Evolutionary conservation across 2,888 invertebrate species (phyloP).

Genomic region (Lysandra coridon): DNA sequence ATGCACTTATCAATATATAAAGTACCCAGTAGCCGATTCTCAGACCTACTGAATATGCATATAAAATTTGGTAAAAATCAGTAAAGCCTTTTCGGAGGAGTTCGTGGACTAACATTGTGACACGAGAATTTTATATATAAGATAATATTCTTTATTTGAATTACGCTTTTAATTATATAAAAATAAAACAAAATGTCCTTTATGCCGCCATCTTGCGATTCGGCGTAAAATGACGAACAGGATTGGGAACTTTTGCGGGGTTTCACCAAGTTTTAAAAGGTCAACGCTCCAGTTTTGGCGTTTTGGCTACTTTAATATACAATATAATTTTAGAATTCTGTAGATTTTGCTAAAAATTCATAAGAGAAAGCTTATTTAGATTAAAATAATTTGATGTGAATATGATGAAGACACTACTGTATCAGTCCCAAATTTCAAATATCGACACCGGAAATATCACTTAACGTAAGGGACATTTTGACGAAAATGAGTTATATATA

Average conservation of each 20-base stretch:
- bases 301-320: neutral
- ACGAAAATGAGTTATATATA: too few species aligned
- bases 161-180: neutral
- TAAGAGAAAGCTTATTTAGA: neutral
- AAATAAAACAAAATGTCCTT: neutral
- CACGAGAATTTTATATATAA: too few species aligned
- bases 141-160: too few species aligned
- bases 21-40: too few species aligned
- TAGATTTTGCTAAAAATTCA: neutral
- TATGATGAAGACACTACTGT: neutral
- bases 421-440: neutral
- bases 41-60: too few species aligned
- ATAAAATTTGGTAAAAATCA: too few species aligned
- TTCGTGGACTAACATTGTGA: too few species aligned
- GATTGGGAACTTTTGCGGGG: slow-evolving; percentile 5
- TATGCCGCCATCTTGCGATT: neutral
- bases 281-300: neutral
- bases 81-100: too few species aligned
- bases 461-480: too few species aligned
- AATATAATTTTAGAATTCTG: neutral
- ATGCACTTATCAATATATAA: too few species aligned
- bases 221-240: neutral
- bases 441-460: too few species aligned
- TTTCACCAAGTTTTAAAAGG: slow-evolving; percentile 10
- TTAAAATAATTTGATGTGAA: neutral